These are phyloP conservation scores for Phortica okadai DNA, from an alignment of 2,888 invertebrate genomes.

Conservation along the genomic window DNA sequence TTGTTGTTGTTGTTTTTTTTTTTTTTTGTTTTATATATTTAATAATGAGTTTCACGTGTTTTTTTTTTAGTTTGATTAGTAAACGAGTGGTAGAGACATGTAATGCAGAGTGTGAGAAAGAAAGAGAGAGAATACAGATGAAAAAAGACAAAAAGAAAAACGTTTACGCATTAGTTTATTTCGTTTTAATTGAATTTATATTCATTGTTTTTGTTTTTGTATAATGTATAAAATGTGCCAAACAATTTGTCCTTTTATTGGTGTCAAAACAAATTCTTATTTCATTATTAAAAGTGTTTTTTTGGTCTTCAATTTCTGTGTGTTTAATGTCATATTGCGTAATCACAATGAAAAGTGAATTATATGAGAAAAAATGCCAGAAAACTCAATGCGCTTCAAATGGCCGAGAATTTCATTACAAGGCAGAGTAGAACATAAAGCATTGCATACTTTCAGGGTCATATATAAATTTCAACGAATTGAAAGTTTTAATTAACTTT, in stretches of 20 bases:
- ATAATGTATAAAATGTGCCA: not conserved
- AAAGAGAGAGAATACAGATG: slow-evolving; percentile 47
- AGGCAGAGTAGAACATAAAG: not conserved
- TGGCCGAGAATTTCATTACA: too few relatives aligned
- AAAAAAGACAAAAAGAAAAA: slow-evolving; percentile 67
- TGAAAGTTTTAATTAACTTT: too few relatives aligned
- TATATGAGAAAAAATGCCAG: too few relatives aligned
- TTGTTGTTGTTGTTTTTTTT: slow-evolving; percentile 42
- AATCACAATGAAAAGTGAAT: too few relatives aligned
- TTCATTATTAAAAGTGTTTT: too few relatives aligned
- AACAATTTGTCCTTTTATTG: too few relatives aligned
- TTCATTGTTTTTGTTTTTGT: not conserved
- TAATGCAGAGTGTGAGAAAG: slow-evolving; percentile 29
- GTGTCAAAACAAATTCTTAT: too few relatives aligned
- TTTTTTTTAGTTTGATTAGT: slow-evolving; percentile 29
- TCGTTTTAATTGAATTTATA: not conserved
- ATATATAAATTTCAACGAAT: not conserved
- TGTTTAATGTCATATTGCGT: too few relatives aligned
- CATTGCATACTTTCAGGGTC: not conserved
- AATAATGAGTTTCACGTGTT: slow-evolving; percentile 35
- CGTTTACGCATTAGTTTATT: slow-evolving; percentile 17
- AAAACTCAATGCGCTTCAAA: too few relatives aligned
- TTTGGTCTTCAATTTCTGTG: too few relatives aligned
- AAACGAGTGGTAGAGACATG: slow-evolving; percentile 15
- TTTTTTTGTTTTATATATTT: slow-evolving; percentile 37